Evolutionary conservation across 2,888 invertebrate genomes (phyloP), one percentile per base, ranked within the genome.

Genomic region (Mythimna vitellina): DNA sequence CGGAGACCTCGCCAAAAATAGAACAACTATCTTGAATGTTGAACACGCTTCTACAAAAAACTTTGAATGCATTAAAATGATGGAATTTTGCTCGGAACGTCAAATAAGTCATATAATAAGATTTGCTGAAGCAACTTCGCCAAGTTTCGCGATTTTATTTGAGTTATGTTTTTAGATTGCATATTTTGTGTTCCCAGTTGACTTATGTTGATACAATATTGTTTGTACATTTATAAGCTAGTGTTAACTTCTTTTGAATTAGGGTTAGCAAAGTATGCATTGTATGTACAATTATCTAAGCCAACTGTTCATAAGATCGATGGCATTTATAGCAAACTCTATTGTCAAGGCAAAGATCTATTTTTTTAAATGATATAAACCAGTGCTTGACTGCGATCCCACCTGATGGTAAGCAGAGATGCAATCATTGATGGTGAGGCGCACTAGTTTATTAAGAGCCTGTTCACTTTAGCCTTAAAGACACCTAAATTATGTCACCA

Each of bases 71-170:
- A 75, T 80, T 60, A 49, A 65, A 69, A 38, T 65, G 22, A 71
- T 68, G 73, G 54, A 25, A 62, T 83, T 83, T 78, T 62, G 56
- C 61, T 74, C 22, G 35, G 42, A 35, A 58, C 25, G 54, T 51
- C 56, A 35, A 71, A 68, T 73, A 74, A 74, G 60, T 76, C 70
- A 65, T 71, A 69, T 66, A 72, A 64, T 62, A 70, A 73, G 61
- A 76, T 65, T 22, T 66, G 10, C 32, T 32, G 57, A 32, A 32
- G 49, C 61, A 66, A 60, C 46, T 42, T 35, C 74, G 58, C 51
- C 72, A 80, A 82, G 70, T 70, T 80, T 58, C 51, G 54, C 10
- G n/a, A 70, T 66, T 69, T 70, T 68, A 54, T 77, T 78, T 56
- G 58, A 46, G 61, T 51, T 70, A 56, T 61, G 20, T 64, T 53